phyloP scores from a whole-genome alignment of 1,140 invertebrate species.

The Helicorthomorpha holstii region DNA sequence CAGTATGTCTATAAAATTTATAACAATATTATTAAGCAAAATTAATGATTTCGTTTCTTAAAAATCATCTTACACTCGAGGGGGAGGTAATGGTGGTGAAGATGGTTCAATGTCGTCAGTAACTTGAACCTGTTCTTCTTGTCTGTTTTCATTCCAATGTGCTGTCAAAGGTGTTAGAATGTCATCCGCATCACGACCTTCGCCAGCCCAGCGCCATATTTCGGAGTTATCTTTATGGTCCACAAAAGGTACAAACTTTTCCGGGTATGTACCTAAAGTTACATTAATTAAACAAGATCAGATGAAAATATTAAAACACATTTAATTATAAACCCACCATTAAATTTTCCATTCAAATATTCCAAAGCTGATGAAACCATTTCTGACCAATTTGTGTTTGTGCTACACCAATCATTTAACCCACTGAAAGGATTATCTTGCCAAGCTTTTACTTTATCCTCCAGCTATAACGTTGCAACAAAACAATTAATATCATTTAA shows the following conservation, averaged over 20 bases:
- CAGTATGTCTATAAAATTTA: slow-evolving; percentile 31
- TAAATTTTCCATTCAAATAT: slow-evolving; percentile 70
- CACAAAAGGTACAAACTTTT: slow-evolving; percentile 82
- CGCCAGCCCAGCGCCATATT: slow-evolving; percentile 85
- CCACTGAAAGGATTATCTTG: slow-evolving; percentile 60
- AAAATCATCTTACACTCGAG: slow-evolving; percentile 21
- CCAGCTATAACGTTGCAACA: slow-evolving; percentile 49
- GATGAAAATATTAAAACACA: background rate
- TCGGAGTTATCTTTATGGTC: slow-evolving; percentile 58
- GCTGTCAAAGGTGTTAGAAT: slow-evolving; percentile 53
- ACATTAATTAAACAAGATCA: background rate
- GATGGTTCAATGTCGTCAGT: slow-evolving; percentile 15
- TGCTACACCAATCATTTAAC: slow-evolving; percentile 60
- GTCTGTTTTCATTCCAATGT: slow-evolving; percentile 49
- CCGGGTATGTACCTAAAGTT: slow-evolving; percentile 42
- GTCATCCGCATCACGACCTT: slow-evolving; percentile 75
- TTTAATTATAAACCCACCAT: slow-evolving; percentile 27
- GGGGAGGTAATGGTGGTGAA: slow-evolving; percentile 26
- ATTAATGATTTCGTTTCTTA: background rate
- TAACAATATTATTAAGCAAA: background rate
- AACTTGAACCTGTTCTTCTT: slow-evolving; percentile 20
- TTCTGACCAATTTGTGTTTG: slow-evolving; percentile 53
- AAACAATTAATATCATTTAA: background rate
- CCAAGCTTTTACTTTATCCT: slow-evolving; percentile 57
- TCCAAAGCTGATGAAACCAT: slow-evolving; percentile 61